These are phyloP conservation scores for Lophotis ruficrista DNA, from an alignment of 2,113 vertebrate species.

Conservation along the genomic window DNA sequence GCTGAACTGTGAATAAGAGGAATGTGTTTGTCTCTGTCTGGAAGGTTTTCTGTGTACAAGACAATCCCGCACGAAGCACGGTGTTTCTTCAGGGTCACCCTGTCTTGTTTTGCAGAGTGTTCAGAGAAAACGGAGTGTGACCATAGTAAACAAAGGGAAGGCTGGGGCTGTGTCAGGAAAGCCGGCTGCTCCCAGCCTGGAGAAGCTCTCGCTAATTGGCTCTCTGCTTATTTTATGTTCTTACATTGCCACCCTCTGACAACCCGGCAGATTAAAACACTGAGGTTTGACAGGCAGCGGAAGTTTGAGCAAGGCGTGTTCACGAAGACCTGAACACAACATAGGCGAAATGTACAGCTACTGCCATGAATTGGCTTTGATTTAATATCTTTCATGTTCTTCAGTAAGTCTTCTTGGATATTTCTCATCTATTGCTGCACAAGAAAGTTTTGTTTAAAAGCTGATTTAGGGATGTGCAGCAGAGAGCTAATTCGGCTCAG, in stretches of 20 bases:
- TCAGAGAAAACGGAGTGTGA: not conserved
- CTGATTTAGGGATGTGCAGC: not conserved
- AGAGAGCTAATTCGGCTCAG: not conserved
- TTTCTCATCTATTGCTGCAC: not conserved
- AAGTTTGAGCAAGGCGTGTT: not conserved
- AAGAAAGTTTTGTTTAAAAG: not conserved
- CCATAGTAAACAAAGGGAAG: not conserved
- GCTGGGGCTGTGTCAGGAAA: not conserved
- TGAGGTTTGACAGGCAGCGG: accelerated
- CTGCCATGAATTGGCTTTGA: not conserved
- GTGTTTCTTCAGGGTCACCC: not conserved
- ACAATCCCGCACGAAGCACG: accelerated
- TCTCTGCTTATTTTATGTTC: not conserved
- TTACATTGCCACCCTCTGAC: slow-evolving; percentile 67
- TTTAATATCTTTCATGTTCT: not conserved
- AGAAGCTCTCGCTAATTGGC: not conserved
- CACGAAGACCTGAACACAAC: not conserved
- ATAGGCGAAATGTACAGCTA: not conserved
- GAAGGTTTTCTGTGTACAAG: not conserved
- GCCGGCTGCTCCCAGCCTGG: not conserved
- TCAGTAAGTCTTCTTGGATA: not conserved
- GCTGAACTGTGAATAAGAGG: not conserved
- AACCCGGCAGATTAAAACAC: not conserved
- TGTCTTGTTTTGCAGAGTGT: not conserved
- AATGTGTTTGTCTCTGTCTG: not conserved